Base-by-base conservation (phyloP, 2,113 vertebrate species). In the Vulpes lagopus region DNA sequence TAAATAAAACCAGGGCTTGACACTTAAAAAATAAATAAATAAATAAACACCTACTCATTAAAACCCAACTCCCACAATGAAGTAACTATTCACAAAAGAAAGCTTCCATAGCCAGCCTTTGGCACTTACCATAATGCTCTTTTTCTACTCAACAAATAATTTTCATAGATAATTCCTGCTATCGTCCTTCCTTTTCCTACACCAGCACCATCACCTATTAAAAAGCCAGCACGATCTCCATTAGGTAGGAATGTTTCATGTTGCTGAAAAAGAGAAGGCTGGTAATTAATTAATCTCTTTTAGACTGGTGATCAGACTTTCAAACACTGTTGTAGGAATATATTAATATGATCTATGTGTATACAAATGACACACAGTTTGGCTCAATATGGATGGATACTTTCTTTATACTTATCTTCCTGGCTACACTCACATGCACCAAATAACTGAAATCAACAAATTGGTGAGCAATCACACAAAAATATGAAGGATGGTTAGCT, bases 121-220 rank as follows among this genome's bases (percentile, higher is more conserved):
- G 19, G 71, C 27, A 98, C 98, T 99, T 98, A 99, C 99, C 99
- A 99, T n/a, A 99, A 98, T 3, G 99, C 99, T 98, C 99, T 99
- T 98, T 99, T 99, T 97, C 99, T 99, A 98, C 99, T 99, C 96
- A 99, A 96, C 85, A 99, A 99, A 82, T 99, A 99, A 96, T 99
- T 99, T 97, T 99, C 99, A 98, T 99, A 99, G 97, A 99, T 99
- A 93, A 99, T 99, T 86, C 99, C 99, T 94, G 99, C 99, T 95
- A 99, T 99, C 22, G 99, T 99, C 92, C 99, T 99, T 96, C 99
- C 99, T 99, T 99, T 99, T 69, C 99, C 99, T 86, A 99, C 99
- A 91, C 99, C 99, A 64, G 99, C 99, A 92, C 99, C 99, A 78
- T 99, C 99, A 4, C 99, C 99, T 86, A 99, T 99, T 98, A 99